Conservation (phyloP, 1,140 invertebrate species). For the Ceratoteleas bidentatus region DNA sequence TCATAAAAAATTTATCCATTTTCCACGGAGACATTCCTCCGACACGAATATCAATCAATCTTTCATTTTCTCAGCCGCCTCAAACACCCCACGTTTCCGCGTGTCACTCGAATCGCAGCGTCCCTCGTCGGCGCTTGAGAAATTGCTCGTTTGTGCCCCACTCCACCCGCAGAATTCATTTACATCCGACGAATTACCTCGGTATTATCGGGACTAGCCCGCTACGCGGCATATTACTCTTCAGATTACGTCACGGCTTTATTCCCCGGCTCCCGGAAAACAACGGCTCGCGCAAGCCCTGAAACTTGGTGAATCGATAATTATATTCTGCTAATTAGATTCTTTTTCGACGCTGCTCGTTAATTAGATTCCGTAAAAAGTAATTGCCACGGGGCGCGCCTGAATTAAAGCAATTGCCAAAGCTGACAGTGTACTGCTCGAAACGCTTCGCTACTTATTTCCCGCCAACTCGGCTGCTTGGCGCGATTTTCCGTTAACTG, state of each 20-base stretch:
- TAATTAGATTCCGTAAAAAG: slow-evolving; percentile 66
- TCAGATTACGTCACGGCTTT: slow-evolving; percentile 61
- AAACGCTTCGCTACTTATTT: too few relatives aligned
- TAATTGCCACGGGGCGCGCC: slow-evolving; percentile 41
- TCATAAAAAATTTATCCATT: slow-evolving; percentile 58
- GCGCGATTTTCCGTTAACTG: too few relatives aligned
- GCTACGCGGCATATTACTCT: slow-evolving; percentile 60
- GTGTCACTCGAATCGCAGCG: slow-evolving; percentile 36
- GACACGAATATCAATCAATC: slow-evolving; percentile 62
- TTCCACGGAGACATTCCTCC: slow-evolving; percentile 19
- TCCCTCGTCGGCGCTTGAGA: slow-evolving; percentile 45
- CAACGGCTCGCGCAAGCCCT: slow-evolving; percentile 42
- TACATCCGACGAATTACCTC: slow-evolving; percentile 65
- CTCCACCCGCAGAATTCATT: slow-evolving; percentile 62
- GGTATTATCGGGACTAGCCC: slow-evolving; percentile 56
- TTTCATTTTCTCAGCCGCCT: slow-evolving; percentile 46
- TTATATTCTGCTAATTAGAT: slow-evolving; percentile 68
- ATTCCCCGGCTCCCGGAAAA: slow-evolving; percentile 30
- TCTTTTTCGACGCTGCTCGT: slow-evolving; percentile 64
- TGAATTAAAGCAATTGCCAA: slow-evolving; percentile 41
- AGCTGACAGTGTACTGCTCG: background rate
- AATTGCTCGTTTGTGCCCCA: slow-evolving; percentile 62
- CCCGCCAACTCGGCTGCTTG: too few relatives aligned
- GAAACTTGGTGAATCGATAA: slow-evolving; percentile 60
- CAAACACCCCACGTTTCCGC: slow-evolving; percentile 37